Conservation (phyloP, 1,140 invertebrate species). For the Tigriopus japonicus region DNA sequence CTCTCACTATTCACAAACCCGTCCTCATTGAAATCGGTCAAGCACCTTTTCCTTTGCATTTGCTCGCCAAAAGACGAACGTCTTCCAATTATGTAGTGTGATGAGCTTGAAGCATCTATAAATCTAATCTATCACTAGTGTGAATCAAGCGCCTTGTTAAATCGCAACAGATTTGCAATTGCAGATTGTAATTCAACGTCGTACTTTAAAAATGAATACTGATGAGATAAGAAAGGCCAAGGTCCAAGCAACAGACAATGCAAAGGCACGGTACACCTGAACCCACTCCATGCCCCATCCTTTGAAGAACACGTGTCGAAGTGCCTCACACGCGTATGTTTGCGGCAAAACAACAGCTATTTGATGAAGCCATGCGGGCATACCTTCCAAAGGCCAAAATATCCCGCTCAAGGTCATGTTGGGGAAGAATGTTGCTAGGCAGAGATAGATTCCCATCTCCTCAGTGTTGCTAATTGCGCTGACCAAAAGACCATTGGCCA, state of each 20-base stretch:
- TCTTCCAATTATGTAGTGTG: slow-evolving; percentile 1
- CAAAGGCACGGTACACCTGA: slow-evolving; percentile 69
- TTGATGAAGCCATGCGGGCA: slow-evolving; percentile 56
- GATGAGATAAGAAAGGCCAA: slow-evolving; percentile 59
- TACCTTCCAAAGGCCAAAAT: slow-evolving; percentile 79
- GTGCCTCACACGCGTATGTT: slow-evolving; percentile 70
- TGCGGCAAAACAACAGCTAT: slow-evolving; percentile 65
- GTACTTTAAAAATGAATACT: slow-evolving; percentile 36
- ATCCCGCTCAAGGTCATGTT: slow-evolving; percentile 66
- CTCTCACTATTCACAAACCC: too few species aligned
- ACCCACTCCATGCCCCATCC: slow-evolving; percentile 64
- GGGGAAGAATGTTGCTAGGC: slow-evolving; percentile 78
- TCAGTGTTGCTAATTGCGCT: slow-evolving; percentile 71
- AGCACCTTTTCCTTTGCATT: not conserved
- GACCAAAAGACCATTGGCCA: slow-evolving; percentile 81
- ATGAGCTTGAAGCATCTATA: too few species aligned
- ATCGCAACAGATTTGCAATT: too few species aligned
- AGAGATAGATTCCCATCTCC: slow-evolving; percentile 73
- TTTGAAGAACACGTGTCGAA: slow-evolving; percentile 66
- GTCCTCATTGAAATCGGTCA: not conserved
- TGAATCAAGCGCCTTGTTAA: too few species aligned
- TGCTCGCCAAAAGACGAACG: not conserved
- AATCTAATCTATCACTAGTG: too few species aligned
- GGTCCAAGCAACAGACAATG: slow-evolving; percentile 73
- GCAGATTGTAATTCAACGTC: slow-evolving; percentile 12